Conservation (phyloP, 1,140 invertebrate species). For the Drosophila ironensis region DNA sequence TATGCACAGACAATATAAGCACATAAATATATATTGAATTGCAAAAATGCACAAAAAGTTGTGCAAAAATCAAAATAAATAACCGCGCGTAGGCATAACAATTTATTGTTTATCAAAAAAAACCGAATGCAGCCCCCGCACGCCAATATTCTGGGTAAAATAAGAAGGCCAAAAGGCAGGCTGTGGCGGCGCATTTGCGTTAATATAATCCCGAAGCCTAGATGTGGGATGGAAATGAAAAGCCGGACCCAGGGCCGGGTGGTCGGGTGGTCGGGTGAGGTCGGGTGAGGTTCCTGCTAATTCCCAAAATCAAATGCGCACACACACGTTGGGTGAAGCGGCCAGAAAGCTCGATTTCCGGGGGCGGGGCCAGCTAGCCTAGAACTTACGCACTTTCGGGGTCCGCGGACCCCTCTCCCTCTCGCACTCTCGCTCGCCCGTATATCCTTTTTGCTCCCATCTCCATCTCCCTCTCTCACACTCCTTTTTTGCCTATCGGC, state of each 20-base stretch:
- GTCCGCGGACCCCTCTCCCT: background rate
- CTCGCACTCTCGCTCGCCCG: background rate
- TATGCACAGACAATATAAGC: constrained; percentile 37
- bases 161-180: background rate
- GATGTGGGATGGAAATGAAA: constrained; percentile 52
- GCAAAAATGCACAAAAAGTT: constrained; percentile 64
- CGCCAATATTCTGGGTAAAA: too few species aligned
- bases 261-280: background rate
- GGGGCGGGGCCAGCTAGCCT: constrained; percentile 7
- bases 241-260: background rate
- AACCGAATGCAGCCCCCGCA: background rate
- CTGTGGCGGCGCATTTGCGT: constrained; percentile 25
- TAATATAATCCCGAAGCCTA: constrained; percentile 54
- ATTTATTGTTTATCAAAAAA: constrained; percentile 67
- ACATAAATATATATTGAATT: constrained; percentile 56
- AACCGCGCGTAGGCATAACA: constrained; percentile 63
- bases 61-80: constrained; percentile 62
- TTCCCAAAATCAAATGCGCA: constrained; percentile 54
- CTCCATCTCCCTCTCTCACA: background rate
- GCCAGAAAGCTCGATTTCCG: too few species aligned
- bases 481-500: background rate
- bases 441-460: too few species aligned
- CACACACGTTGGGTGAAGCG: constrained; percentile 16
- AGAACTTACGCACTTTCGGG: constrained; percentile 47
- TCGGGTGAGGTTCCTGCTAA: constrained; percentile 33